phyloP scores from a whole-genome alignment of 2,888 invertebrate species.

The Agrochola litura region DNA sequence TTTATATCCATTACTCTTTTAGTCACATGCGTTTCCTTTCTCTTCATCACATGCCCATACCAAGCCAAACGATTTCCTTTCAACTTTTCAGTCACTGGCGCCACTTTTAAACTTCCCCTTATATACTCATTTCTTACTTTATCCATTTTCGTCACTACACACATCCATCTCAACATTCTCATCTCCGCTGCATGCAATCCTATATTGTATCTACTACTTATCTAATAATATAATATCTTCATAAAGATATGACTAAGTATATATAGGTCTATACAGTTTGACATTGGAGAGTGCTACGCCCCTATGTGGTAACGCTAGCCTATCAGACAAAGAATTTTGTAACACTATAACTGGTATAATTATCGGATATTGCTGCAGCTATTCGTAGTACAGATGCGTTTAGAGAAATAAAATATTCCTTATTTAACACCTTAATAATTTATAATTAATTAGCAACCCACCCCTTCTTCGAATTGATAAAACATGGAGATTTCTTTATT shows the following conservation, averaged over 20 bases:
- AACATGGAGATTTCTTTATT: no score
- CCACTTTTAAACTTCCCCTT: background rate
- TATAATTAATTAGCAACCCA: no score
- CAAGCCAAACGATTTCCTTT: no score
- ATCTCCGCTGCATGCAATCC: background rate
- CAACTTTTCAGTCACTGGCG: background rate
- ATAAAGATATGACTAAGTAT: background rate
- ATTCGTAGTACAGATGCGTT: background rate
- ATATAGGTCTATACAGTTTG: slow-evolving; percentile 4
- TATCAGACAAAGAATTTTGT: slow-evolving; percentile 28
- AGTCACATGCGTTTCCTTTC: no score
- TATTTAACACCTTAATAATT: background rate
- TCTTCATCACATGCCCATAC: no score
- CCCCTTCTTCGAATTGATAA: no score
- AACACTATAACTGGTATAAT: background rate
- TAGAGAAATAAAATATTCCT: background rate
- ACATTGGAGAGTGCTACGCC: slow-evolving; percentile 42
- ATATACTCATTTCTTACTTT: no score
- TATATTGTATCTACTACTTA: background rate
- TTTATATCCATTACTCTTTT: no score
- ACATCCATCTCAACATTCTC: background rate
- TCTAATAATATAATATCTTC: background rate
- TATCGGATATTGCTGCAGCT: background rate
- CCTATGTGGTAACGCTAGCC: slow-evolving; percentile 35
- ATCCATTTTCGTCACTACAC: no score